Base-by-base conservation (phyloP, 2,888 invertebrate species). In the Schizotus pectinicornis region DNA sequence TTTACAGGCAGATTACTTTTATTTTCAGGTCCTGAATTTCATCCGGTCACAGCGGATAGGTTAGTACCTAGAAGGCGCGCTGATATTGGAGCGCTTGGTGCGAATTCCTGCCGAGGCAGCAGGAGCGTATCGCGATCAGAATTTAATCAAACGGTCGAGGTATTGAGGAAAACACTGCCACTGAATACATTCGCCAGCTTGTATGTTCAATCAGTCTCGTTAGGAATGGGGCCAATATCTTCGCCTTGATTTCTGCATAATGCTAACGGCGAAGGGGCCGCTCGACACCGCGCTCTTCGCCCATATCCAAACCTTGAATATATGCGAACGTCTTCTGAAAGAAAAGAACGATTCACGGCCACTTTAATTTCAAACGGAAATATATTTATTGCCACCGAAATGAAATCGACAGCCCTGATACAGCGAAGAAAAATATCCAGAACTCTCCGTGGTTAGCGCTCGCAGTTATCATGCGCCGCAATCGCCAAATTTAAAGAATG, bases 1-100 rank as follows among this genome's bases (percentile, higher is more conserved):
- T 79, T 79, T 79, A 78, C 74, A 78, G 76, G 76, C 75, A 75
- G 80, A 80, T 80, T 79, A 80, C 79, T 80, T 79, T 80, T 80
- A 79, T 79, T 80, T 54, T 54, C 58, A 64, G 64, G 65, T 67
- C 64, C 65, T 66, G 69, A 67, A 69, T 71, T 53, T 68, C 71
- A 67, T 67, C 64, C 67, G 62, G 65, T 65, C 67, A 64, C 54
- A 43, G 41, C 58, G 65, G 62, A 67, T 67, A 64, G 63, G 68
- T 68, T 70, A 64, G 66, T 66, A 67, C 65, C 67, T 65, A 67
- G 61, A 59, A 51, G 58, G 56, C 67, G 64, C 59, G 60, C 34
- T 37, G 34, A 53, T 51, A 56, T 51, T 54, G 55, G 52, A 42
- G 32, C 36, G 22, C 14, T 22, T 9, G 51, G 36, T 45, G 51